phyloP scores from a whole-genome alignment of 1,140 invertebrate genomes.

The Neotoxoptera formosana region DNA sequence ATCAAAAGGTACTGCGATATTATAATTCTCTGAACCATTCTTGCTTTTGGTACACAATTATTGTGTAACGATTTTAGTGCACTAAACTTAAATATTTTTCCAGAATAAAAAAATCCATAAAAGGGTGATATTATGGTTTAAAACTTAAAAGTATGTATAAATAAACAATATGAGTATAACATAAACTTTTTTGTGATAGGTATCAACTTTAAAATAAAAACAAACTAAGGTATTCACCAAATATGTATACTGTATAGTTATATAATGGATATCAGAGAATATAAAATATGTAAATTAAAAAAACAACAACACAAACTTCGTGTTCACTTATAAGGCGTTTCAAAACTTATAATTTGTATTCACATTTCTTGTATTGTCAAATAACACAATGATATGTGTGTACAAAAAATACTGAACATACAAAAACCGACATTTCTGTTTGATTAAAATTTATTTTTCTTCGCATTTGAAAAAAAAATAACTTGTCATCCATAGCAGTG shows the following conservation, averaged over 20 bases:
- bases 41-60: neutral
- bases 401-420: neutral
- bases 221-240: neutral
- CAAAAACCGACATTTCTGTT: neutral
- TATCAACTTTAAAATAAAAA: neutral
- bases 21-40: neutral
- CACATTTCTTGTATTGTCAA: neutral
- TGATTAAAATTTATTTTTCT: conserved; percentile 5
- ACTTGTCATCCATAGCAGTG: neutral
- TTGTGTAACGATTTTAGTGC: neutral
- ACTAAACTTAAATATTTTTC: neutral
- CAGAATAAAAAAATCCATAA: neutral
- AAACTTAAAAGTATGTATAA: neutral
- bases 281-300: neutral
- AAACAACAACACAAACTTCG: neutral
- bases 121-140: neutral
- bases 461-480: neutral
- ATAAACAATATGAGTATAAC: neutral
- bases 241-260: neutral
- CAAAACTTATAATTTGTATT: neutral
- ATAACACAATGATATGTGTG: neutral
- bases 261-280: neutral
- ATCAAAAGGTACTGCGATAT: neutral
- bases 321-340: conserved; percentile 9
- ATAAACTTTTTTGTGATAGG: neutral